phyloP scores from a whole-genome alignment of 2,888 invertebrate species.

The Phasia obesa region DNA sequence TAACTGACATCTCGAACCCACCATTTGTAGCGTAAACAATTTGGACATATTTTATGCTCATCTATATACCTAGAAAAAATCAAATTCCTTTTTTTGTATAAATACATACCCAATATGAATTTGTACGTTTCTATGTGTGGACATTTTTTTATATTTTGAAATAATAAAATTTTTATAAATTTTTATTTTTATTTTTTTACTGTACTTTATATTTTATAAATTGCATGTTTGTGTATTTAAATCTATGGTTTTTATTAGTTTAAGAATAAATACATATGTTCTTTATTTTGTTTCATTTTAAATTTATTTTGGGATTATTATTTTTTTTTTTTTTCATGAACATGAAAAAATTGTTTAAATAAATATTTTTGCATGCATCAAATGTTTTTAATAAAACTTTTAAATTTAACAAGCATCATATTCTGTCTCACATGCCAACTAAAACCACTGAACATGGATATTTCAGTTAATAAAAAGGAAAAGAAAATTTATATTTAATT shows the following conservation, averaged over 20 bases:
- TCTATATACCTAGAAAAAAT: constrained; percentile 42
- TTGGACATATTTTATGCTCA: constrained; percentile 34
- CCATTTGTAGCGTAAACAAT: constrained; percentile 1
- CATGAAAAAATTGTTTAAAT: constrained; percentile 42
- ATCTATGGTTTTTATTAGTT: constrained; percentile 61
- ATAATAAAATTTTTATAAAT: constrained; percentile 46
- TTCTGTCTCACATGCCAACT: constrained; percentile 25
- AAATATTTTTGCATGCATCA: constrained; percentile 64
- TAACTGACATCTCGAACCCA: not conserved
- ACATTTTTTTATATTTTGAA: constrained; percentile 42
- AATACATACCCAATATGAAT: constrained; percentile 5
- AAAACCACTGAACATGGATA: constrained; percentile 7
- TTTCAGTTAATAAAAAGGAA: constrained; percentile 36
- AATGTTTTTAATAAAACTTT: constrained; percentile 68
- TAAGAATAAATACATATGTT: constrained; percentile 54
- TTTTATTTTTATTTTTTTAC: constrained; percentile 21
- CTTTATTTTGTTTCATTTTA: constrained; percentile 38
- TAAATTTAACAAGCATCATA: constrained; percentile 64
- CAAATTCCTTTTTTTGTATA: constrained; percentile 40
- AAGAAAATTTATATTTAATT: constrained; percentile 23
- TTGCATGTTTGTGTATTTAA: constrained; percentile 53
- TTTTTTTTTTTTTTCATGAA: constrained; percentile 17
- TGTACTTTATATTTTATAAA: constrained; percentile 32
- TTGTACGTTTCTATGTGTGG: constrained; percentile 2
- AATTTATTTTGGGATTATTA: constrained; percentile 27